Evolutionary conservation across 1,140 invertebrate genomes (phyloP), one percentile per base, ranked within the genome.

Genomic region (Eulimnadia texana): DNA sequence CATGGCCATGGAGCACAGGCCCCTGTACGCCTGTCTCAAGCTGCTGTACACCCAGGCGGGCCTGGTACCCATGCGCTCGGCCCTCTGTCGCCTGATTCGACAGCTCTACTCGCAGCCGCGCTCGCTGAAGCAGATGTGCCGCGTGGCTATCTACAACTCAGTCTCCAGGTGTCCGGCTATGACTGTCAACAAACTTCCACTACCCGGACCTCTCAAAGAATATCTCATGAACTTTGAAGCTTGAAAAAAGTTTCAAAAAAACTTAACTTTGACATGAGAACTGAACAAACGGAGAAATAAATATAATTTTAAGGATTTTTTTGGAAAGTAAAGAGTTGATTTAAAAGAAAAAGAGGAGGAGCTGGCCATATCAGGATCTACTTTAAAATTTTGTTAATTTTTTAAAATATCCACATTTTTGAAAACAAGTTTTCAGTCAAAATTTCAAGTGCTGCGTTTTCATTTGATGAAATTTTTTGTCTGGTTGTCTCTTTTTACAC

Each of bases 201-300:
- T 86, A 54, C 84, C 84, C 1, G 74, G 73, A 54, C 73, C 77
- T 29, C 72, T 86, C 2, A 84, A 82, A 70, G 83, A 85, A 64
- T 86, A 86, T 69, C 70, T 86, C 50, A 70, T 84, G 61, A 82
- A 81, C 70, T 84, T 84, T 70, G 80, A 84, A 33, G 64, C 70
- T 1, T 72, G 59, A 68, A 58, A 13, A 23, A 20, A 22, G 11
- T 29, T 27, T 13, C 28, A 19, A 51, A 24, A 49, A 20, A 11
- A 22, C 29, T 1, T 9, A 49, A 25, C 0, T 50, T 25, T 22
- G n/a, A n/a, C n/a, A n/a, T n/a, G n/a, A 3, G 28, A 54, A n/a
- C 3, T 19, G 13, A 11, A 1, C 16, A 20, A 54, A 20, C 52
- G 13, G 52, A n/a, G n/a, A n/a, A n/a, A n/a, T n/a, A n/a, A n/a